Conservation (phyloP, 2,797 vertebrate genomes). For the Neosilurus hyrtlii region DNA sequence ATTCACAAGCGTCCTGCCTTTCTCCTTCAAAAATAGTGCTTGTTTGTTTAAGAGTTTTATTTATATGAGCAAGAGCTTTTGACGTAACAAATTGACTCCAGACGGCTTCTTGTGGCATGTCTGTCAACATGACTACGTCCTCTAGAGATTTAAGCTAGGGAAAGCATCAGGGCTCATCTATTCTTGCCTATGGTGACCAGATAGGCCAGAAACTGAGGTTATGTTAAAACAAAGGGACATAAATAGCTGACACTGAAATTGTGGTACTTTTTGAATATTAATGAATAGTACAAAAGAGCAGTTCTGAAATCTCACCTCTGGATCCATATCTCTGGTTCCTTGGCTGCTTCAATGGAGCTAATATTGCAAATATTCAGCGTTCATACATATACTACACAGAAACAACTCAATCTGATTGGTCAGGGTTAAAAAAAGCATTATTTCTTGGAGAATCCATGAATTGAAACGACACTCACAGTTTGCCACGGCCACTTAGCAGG, state of each 20-base stretch:
- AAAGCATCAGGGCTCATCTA: constrained; percentile 34
- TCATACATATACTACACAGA: too few relatives aligned
- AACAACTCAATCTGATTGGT: too few relatives aligned
- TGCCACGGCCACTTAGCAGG: too few relatives aligned
- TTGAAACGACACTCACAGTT: too few relatives aligned
- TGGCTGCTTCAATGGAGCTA: neutral
- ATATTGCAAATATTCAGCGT: neutral
- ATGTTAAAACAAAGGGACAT: neutral
- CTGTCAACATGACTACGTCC: constrained; percentile 72
- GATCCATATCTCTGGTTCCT: neutral
- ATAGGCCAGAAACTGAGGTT: neutral
- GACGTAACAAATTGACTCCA: constrained; percentile 78
- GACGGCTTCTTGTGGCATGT: constrained; percentile 73
- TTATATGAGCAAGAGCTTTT: constrained; percentile 74
- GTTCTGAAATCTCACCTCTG: neutral
- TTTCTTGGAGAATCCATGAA: too few relatives aligned
- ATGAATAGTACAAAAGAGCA: neutral
- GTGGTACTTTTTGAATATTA: neutral
- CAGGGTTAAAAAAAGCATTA: too few relatives aligned
- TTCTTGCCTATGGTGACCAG: constrained; percentile 27
- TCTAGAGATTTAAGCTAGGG: constrained; percentile 64
- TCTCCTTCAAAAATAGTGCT: constrained; percentile 65
- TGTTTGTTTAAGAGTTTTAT: constrained; percentile 77
- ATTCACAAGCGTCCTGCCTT: constrained; percentile 28
- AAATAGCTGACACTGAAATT: neutral